These are phyloP conservation scores for Barnardius zonarius DNA, from an alignment of 2,113 vertebrate species.

Conservation along the genomic window DNA sequence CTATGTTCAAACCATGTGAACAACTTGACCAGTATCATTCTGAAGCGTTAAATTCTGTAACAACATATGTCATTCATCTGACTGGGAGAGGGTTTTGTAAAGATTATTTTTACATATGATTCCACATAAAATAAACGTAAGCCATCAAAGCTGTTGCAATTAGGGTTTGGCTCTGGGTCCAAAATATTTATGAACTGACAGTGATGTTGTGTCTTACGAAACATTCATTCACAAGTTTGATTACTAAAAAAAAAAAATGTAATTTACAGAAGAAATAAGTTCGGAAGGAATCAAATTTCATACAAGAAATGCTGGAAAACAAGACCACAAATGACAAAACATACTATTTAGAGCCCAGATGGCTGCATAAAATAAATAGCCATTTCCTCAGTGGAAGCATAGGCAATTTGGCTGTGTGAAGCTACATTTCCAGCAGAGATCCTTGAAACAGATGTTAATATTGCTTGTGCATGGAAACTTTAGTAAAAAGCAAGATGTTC, in stretches of 20 bases:
- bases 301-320: slow-evolving; percentile 68
- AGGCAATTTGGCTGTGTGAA: slow-evolving; percentile 81
- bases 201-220: slow-evolving; percentile 36
- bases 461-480: slow-evolving; percentile 78
- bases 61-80: slow-evolving; percentile 17
- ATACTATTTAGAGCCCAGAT: slow-evolving; percentile 80
- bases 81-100: neutral
- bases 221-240: slow-evolving; percentile 49
- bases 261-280: slow-evolving; percentile 58
- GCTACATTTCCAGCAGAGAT: slow-evolving; percentile 79
- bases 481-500: slow-evolving; percentile 77
- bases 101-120: slow-evolving; percentile 8
- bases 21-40: neutral
- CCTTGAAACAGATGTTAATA: slow-evolving; percentile 82
- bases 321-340: slow-evolving; percentile 76
- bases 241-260: neutral
- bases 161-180: slow-evolving; percentile 22
- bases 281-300: slow-evolving; percentile 71
- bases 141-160: slow-evolving; percentile 47
- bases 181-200: slow-evolving; percentile 59
- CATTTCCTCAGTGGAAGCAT: slow-evolving; percentile 76
- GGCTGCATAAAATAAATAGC: slow-evolving; percentile 84
- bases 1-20: neutral
- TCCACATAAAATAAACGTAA: neutral
- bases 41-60: neutral